Evolutionary conservation across 53 echinoderm and acorn worm genomes (phyloP), one percentile per base, ranked within the genome.

Genomic region (Echinarachnius parma): DNA sequence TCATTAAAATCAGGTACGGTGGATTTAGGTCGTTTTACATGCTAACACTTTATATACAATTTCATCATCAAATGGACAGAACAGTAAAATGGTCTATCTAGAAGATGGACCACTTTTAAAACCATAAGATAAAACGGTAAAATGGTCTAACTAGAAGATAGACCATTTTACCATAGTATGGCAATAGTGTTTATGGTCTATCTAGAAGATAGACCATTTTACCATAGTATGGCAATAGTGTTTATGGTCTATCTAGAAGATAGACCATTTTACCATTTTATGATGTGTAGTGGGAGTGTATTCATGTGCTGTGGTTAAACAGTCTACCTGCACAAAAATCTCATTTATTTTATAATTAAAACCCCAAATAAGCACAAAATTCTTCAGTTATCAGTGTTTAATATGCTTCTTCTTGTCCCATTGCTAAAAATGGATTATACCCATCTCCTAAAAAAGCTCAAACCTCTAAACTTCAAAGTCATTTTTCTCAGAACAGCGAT

Each of bases 21-120:
- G n/a, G n/a, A n/a, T n/a, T n/a, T n/a, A n/a, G n/a, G n/a, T n/a
- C n/a, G n/a, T n/a, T n/a, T n/a, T n/a, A n/a, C n/a, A n/a, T n/a
- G n/a, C n/a, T n/a, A n/a, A n/a, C n/a, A n/a, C n/a, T n/a, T 55
- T 55, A 55, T 55, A 53, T 53, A 53, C 53, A 53, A 53, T 53
- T 53, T 53, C 53, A 53, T 53, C 22, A 53, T 53, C 53, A 53
- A 53, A 53, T 19, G 22, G 22, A 53, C 53, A 53, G 53, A 53
- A 53, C 53, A 53, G 53, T 55, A 55, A 55, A 55, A 55, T 55
- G 25, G 26, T 55, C 56, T 55, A 55, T 55, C 27, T 55, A 55
- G 56, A 55, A 55, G 56, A 55, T 55, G 11, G 56, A 55, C 56
- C 56, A 55, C 56, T 55, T 55, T 42, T 48, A 48, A 55, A 55